Evolutionary conservation across 2,888 invertebrate genomes (phyloP).

Genomic region (Microlaimidae sp.): DNA sequence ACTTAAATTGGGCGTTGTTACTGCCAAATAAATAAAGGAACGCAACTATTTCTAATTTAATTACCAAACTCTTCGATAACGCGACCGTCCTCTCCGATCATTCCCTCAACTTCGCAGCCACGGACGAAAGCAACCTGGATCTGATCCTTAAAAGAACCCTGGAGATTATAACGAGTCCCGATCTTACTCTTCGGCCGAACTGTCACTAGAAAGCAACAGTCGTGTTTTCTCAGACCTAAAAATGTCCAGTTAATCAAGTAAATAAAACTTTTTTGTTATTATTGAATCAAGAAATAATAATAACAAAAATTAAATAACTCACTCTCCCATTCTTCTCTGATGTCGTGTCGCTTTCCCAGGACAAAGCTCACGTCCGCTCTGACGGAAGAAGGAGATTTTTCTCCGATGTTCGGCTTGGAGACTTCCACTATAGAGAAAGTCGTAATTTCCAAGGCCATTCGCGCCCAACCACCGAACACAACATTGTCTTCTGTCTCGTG

Average conservation of each 20-base stretch:
- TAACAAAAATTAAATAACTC: not conserved
- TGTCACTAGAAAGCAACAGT: constrained; percentile 87
- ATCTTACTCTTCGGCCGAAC: constrained; percentile 66
- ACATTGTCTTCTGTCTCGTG: constrained; percentile 26
- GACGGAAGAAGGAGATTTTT: constrained; percentile 82
- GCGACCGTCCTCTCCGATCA: constrained; percentile 81
- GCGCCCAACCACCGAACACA: constrained; percentile 94
- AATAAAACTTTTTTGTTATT: not conserved
- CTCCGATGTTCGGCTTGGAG: constrained; percentile 49
- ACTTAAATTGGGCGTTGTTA: not conserved
- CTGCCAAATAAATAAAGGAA: too few relatives aligned
- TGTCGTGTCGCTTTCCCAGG: constrained; percentile 68
- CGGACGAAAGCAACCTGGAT: constrained; percentile 71
- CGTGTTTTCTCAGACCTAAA: constrained; percentile 66
- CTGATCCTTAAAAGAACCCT: constrained; percentile 20
- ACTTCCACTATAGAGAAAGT: constrained; percentile 79
- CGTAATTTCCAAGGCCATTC: constrained; percentile 88
- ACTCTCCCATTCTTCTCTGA: constrained; percentile 88
- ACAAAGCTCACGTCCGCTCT: constrained; percentile 85
- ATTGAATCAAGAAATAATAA: not conserved
- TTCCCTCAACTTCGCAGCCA: constrained; percentile 94
- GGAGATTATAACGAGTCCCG: constrained; percentile 44
- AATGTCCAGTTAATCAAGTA: not conserved
- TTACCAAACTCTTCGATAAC: constrained; percentile 69
- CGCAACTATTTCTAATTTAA: too few relatives aligned